Conservation (phyloP, 2,888 invertebrate species). For the Lithophane ornitopus region DNA sequence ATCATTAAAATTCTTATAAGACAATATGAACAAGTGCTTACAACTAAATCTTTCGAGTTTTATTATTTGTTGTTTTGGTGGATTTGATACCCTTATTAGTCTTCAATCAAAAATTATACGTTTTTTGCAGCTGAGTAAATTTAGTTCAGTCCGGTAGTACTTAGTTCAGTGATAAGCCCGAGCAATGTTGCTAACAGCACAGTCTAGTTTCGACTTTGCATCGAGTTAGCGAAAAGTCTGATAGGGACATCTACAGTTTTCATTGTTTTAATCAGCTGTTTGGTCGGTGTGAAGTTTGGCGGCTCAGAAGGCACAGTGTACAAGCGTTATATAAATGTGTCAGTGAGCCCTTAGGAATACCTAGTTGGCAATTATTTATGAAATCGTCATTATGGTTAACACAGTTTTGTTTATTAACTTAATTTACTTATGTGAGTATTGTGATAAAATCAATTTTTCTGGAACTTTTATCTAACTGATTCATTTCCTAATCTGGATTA, state of each 20-base stretch:
- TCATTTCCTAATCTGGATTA: background rate
- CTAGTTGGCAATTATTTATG: conserved; percentile 28
- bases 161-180: conserved; percentile 50
- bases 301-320: conserved; percentile 53
- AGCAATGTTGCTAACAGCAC: conserved; percentile 11
- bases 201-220: conserved; percentile 34
- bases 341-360: conserved; percentile 30
- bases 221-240: conserved; percentile 32
- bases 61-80: background rate
- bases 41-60: background rate
- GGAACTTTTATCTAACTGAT: background rate
- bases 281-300: conserved; percentile 61
- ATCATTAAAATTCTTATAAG: conserved; percentile 24
- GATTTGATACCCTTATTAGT: background rate
- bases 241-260: conserved; percentile 63
- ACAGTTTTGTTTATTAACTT: conserved; percentile 49
- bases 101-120: conserved; percentile 23
- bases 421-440: conserved; percentile 63
- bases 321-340: conserved; percentile 52
- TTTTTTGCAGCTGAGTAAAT: conserved; percentile 14
- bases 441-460: conserved; percentile 6
- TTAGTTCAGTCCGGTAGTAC: conserved; percentile 1
- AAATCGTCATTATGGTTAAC: conserved; percentile 56
- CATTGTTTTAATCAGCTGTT: conserved; percentile 67
- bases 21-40: background rate